A percentile compares a stretch with the other conserved stretches of the same genome.
Conservation (phyloP, 2,113 vertebrate genomes). For the Nothocercus julius region DNA sequence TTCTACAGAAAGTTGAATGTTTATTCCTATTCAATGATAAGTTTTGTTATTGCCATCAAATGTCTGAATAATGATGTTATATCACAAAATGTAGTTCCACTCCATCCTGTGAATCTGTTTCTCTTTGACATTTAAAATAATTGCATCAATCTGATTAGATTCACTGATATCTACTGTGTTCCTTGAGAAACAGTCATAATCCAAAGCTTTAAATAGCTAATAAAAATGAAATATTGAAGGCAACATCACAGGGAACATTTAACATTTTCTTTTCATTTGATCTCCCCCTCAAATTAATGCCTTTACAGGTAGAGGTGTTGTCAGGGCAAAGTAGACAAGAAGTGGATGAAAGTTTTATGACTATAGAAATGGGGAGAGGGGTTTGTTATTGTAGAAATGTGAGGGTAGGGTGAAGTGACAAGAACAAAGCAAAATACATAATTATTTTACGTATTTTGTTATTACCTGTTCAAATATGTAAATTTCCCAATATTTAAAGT, state of each 20-base stretch:
- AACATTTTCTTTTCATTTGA: constrained; percentile 5
- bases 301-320: neutral
- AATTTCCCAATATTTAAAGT: neutral
- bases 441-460: neutral
- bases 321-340: neutral
- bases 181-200: neutral
- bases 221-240: constrained; percentile 37
- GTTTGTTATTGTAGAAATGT: no score
- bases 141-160: neutral
- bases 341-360: neutral
- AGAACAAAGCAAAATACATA: neutral
- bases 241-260: neutral
- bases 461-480: neutral
- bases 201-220: neutral
- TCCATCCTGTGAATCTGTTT: neutral
- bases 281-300: neutral
- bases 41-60: neutral
- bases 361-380: neutral
- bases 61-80: neutral
- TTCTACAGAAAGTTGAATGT: neutral
- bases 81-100: neutral
- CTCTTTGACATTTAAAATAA: neutral
- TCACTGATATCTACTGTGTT: constrained; percentile 6
- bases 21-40: neutral
- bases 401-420: neutral